Base-by-base conservation (phyloP, 1,140 invertebrate species). In the Archegozetes longisetosus region DNA sequence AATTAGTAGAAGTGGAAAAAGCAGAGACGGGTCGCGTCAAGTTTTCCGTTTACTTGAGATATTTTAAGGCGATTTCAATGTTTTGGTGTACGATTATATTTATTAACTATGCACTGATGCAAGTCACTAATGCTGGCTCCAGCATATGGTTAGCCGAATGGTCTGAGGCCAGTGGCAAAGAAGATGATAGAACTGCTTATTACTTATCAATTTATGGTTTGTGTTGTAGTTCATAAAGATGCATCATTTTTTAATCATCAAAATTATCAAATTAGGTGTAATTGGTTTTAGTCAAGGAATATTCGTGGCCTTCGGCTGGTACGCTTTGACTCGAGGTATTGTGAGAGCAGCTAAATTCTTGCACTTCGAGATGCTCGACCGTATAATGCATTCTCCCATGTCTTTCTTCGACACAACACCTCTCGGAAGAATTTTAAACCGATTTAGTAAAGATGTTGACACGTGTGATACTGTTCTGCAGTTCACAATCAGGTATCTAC, bases 21-120 rank as follows among this genome's bases (percentile, higher is more conserved):
- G 75, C 86, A 0, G 86, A 93, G 80, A 92, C 86, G 9, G 88
- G 88, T 63, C 86, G 85, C 70, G 88, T 90, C 0, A 90, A 90
- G 77, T 82, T 84, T 77, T 71, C 75, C 60, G 88, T 96, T 0
- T 96, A 95, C 74, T 78, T 83, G 62, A 83, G 78, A 24, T 66
- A 67, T 58, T 62, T 68, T 17, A 64, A 65, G 24, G 55, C 66
- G 17, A 60, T 68, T 47, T 56, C 65, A 22, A 49, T 61, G 13
- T 29, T 58, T 13, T 65, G 57, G 55, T 40, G 62, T 22, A 50
- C 20, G 28, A 24, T 60, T 26, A 61, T 68, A 66, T 0, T 58
- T 62, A 50, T 55, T 58, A n/a, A 64, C 66, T 57, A 60, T 67
- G 13, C 12, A 1, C 1, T 64, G 2, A 55, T 46, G 48, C 65